Percentiles rank a stretch among this genome's conserved stretches.
These are phyloP conservation scores for Heterodera schachtii DNA, from an alignment of 1,140 invertebrate genomes.

Conservation along the genomic window DNA sequence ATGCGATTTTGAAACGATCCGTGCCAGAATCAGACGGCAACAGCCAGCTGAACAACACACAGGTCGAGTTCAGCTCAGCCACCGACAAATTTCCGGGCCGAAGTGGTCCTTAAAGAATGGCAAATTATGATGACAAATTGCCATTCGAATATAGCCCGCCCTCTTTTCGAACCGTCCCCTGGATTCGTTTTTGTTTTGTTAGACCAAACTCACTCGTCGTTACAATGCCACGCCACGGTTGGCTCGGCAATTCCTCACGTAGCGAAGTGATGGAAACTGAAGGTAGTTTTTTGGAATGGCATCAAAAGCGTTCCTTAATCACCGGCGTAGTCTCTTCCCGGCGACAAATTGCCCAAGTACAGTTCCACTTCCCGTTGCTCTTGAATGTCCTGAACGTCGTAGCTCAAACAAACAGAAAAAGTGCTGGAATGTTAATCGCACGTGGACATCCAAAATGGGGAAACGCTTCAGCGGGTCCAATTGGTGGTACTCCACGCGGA, in stretches of 20 bases:
- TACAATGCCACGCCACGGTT: conserved; percentile 56
- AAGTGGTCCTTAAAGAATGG: conserved; percentile 49
- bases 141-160: too few species aligned
- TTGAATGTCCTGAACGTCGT: conserved; percentile 42
- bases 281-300: neutral
- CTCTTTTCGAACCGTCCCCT: too few species aligned
- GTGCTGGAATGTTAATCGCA: neutral
- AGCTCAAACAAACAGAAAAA: neutral
- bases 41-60: conserved; percentile 47
- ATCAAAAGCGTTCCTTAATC: neutral
- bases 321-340: conserved; percentile 57
- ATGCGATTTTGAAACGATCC: conserved; percentile 56
- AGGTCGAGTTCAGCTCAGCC: conserved; percentile 50
- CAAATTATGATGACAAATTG: conserved; percentile 4
- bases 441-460: conserved; percentile 59
- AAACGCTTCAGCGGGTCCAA: conserved; percentile 58
- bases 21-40: conserved; percentile 51
- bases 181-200: too few species aligned
- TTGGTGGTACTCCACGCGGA: conserved; percentile 50
- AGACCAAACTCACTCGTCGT: conserved; percentile 58
- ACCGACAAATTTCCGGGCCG: conserved; percentile 45
- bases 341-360: conserved; percentile 62
- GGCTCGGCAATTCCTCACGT: conserved; percentile 49
- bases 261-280: conserved; percentile 52
- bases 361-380: conserved; percentile 61